phyloP scores from a whole-genome alignment of 2,888 invertebrate genomes.

The Drosophila prolongata region DNA sequence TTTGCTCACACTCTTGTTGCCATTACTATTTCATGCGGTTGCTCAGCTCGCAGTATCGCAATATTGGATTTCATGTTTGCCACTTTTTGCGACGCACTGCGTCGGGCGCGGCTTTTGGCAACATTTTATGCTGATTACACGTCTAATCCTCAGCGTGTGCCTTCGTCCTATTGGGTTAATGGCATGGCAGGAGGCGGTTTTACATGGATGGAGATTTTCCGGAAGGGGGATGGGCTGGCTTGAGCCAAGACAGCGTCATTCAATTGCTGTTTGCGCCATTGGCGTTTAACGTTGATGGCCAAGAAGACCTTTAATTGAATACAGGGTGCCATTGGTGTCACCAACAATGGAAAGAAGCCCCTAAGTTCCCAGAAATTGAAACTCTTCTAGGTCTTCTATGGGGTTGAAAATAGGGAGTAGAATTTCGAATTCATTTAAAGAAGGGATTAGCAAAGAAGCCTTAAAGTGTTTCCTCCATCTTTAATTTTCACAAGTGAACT shows the following conservation, averaged over 20 bases:
- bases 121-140: slow-evolving; percentile 79
- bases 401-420: not conserved
- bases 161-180: slow-evolving; percentile 42
- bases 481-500: no score
- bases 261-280: slow-evolving; percentile 67
- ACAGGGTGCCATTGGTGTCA: slow-evolving; percentile 52
- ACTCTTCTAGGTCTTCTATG: slow-evolving; percentile 4
- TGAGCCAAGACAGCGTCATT: slow-evolving; percentile 50
- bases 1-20: slow-evolving; percentile 28
- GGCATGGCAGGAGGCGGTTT: slow-evolving; percentile 24
- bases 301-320: slow-evolving; percentile 52
- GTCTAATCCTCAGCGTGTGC: slow-evolving; percentile 78
- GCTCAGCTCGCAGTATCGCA: slow-evolving; percentile 48
- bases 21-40: slow-evolving; percentile 62
- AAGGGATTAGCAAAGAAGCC: not conserved
- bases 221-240: not conserved
- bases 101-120: slow-evolving; percentile 53
- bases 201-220: not conserved
- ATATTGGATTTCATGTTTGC: slow-evolving; percentile 78
- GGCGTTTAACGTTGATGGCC: slow-evolving; percentile 59
- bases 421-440: not conserved
- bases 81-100: slow-evolving; percentile 52
- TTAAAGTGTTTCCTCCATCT: not conserved
- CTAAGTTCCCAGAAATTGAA: not conserved
- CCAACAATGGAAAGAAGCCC: not conserved